Percentiles rank a stretch among this genome's conserved stretches.
Conservation (phyloP, 2,113 vertebrate genomes). For the Damaliscus lunatus region DNA sequence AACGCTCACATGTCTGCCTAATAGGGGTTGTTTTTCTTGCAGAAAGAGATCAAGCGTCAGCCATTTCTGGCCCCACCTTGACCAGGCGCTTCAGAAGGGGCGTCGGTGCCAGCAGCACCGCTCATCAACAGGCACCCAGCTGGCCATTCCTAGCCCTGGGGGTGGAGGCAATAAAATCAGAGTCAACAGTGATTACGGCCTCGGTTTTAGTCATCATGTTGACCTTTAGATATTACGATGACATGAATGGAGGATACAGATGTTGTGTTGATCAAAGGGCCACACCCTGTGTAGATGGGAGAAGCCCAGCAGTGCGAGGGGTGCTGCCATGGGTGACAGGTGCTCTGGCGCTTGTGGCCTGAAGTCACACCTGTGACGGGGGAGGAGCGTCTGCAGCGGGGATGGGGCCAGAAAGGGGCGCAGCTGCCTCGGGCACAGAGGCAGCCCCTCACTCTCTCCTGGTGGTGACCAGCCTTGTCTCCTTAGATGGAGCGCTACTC, state of each 20-base stretch:
- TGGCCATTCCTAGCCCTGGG: background rate
- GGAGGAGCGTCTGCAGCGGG: background rate
- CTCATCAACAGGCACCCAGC: background rate
- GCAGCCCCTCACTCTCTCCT: background rate
- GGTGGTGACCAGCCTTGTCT: fast-evolving
- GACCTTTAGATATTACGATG: background rate
- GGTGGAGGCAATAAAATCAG: background rate
- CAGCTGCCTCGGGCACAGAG: background rate
- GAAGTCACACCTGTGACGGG: fast-evolving
- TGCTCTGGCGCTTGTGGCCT: background rate
- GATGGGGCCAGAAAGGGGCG: background rate
- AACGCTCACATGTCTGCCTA: background rate
- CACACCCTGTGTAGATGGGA: no score
- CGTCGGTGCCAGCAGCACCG: fast-evolving
- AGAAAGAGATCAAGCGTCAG: no score
- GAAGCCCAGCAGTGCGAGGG: background rate
- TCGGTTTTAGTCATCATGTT: background rate
- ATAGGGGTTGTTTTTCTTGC: background rate
- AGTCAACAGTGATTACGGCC: background rate
- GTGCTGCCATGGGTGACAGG: no score
- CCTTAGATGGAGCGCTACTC: background rate
- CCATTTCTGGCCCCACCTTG: background rate
- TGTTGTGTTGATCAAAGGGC: background rate
- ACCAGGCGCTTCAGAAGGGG: background rate
- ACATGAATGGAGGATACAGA: no score